These are phyloP conservation scores for Erannis defoliaria DNA, from an alignment of 2,888 invertebrate species.

Conservation along the genomic window DNA sequence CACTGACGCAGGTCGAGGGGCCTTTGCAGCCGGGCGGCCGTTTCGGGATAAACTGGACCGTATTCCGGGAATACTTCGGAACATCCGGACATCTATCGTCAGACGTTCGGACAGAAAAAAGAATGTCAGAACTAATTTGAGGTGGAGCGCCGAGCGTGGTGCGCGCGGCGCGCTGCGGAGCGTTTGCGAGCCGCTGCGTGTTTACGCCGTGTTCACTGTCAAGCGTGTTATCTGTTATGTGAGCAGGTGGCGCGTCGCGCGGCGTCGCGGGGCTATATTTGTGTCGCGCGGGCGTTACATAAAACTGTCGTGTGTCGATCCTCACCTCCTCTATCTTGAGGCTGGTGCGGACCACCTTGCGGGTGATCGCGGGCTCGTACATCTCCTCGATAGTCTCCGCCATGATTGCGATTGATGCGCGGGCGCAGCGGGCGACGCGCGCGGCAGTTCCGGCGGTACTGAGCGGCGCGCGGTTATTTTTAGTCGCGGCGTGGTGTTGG, in stretches of 20 bases:
- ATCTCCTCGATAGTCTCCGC: slow-evolving; percentile 90
- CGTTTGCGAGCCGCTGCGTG: slow-evolving; percentile 53
- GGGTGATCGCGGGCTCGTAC: slow-evolving; percentile 90
- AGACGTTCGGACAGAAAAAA: slow-evolving; percentile 37
- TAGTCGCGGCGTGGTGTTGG: slow-evolving; percentile 74
- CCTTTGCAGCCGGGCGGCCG: slow-evolving; percentile 32
- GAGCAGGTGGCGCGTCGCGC: slow-evolving; percentile 70
- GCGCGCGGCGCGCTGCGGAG: slow-evolving; percentile 29
- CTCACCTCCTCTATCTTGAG: slow-evolving; percentile 92
- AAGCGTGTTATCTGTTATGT: slow-evolving; percentile 81
- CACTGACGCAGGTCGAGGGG: slow-evolving; percentile 45
- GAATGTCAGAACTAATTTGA: slow-evolving; percentile 36
- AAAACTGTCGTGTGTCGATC: slow-evolving; percentile 74
- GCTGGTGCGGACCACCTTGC: slow-evolving; percentile 90
- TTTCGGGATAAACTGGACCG: slow-evolving; percentile 40
- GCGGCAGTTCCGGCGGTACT: slow-evolving; percentile 82
- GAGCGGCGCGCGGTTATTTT: slow-evolving; percentile 79
- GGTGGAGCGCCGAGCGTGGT: slow-evolving; percentile 47
- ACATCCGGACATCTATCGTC: slow-evolving; percentile 64
- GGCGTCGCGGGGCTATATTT: slow-evolving; percentile 65
- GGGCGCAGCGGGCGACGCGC: slow-evolving; percentile 83
- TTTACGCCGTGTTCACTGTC: slow-evolving; percentile 83
- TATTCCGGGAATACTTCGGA: slow-evolving; percentile 70
- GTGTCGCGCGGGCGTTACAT: slow-evolving; percentile 79
- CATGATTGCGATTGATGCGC: slow-evolving; percentile 81